Percentiles rank a stretch among this genome's conserved stretches.
phyloP scores from a whole-genome alignment of 2,113 vertebrate species.

The Hyperopisus bebe region DNA sequence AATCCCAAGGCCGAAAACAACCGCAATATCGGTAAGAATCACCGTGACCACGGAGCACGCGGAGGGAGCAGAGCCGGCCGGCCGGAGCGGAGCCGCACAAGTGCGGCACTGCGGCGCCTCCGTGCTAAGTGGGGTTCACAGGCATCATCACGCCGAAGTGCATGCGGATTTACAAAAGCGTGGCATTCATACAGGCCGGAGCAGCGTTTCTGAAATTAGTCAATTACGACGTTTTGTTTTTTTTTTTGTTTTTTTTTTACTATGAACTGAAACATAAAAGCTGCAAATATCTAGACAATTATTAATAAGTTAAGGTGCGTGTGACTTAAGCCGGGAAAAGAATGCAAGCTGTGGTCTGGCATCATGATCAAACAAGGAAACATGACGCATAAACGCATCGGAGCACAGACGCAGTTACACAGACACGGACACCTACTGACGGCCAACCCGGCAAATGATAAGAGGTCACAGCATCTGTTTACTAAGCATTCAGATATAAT shows the following conservation, averaged over 20 bases:
- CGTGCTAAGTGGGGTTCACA: neutral
- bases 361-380: too few relatives aligned
- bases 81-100: neutral
- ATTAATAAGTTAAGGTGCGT: neutral
- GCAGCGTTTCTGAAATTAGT: neutral
- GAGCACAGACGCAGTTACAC: neutral
- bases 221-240: neutral
- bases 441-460: neutral
- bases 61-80: neutral
- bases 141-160: neutral
- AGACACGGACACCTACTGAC: neutral
- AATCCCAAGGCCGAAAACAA: neutral
- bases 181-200: neutral
- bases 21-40: neutral
- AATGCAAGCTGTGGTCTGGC: neutral
- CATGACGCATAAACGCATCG: neutral
- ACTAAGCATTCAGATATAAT: neutral
- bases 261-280: neutral
- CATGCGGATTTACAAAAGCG: neutral
- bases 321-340: neutral
- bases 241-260: neutral
- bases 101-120: neutral
- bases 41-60: neutral
- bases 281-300: neutral
- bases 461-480: neutral